A percentile compares a stretch with the other conserved stretches of the same genome.
phyloP scores from a whole-genome alignment of 2,888 invertebrate genomes.

The Elegia similella region DNA sequence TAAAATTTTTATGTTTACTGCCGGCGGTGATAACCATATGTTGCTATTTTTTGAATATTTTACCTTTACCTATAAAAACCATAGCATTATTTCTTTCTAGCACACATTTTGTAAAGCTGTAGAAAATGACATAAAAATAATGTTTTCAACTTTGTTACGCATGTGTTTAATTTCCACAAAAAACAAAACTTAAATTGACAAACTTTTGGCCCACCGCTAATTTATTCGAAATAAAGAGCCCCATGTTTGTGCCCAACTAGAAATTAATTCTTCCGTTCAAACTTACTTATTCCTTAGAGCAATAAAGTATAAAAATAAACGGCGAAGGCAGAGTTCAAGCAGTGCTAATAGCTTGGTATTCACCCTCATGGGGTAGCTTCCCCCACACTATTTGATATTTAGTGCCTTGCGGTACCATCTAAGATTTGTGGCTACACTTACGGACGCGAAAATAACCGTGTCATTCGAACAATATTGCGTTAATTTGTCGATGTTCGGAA shows the following conservation, averaged over 20 bases:
- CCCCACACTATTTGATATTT: slow-evolving; percentile 65
- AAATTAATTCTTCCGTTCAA: slow-evolving; percentile 16
- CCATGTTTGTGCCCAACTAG: slow-evolving; percentile 14
- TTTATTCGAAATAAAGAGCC: not conserved
- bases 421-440: slow-evolving; percentile 70
- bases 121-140: not conserved
- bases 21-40: slow-evolving; percentile 13
- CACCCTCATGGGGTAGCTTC: slow-evolving; percentile 52
- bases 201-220: not conserved
- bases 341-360: slow-evolving; percentile 58
- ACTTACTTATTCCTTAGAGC: slow-evolving; percentile 16
- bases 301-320: slow-evolving; percentile 54
- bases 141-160: not conserved
- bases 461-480: slow-evolving; percentile 39
- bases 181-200: not conserved
- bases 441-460: slow-evolving; percentile 45
- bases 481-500: slow-evolving; percentile 37
- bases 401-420: slow-evolving; percentile 77
- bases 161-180: not conserved
- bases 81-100: not conserved
- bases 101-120: not conserved
- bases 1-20: slow-evolving; percentile 17
- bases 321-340: slow-evolving; percentile 66
- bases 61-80: slow-evolving; percentile 2
- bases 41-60: slow-evolving; percentile 6